Base-by-base conservation (phyloP, 2,888 invertebrate genomes). In the Catonia carolina region DNA sequence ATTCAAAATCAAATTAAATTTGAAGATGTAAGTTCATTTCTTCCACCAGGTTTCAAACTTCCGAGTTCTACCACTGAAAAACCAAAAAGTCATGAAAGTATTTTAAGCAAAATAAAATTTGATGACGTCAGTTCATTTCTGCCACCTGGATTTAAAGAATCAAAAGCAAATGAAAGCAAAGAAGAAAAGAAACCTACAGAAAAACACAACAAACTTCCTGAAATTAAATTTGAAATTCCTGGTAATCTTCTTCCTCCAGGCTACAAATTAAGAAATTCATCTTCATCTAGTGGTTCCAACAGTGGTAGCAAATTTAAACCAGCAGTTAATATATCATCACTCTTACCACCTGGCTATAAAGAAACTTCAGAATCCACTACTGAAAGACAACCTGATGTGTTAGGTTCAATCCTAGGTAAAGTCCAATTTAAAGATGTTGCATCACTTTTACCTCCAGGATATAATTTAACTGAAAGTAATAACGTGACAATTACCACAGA, bases 21-120 rank as follows among this genome's bases (percentile, higher is more conserved):
- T 41, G 80, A 80, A 62, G 80, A 82, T 63, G 65, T 81, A 1
- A 78, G 74, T 64, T 78, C 81, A 62, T 75, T 85, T 48, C 71
- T 85, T 60, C 85, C 85, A n/a, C 78, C 82, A 7, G 84, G 82
- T 2, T 87, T 78, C 65, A 85, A 84, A 64, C 67, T 74, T 8
- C 57, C 54, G 12, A 51, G 59, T 20, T 37, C 65, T 2, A 58
- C 64, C 1, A 59, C 62, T 6, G 60, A 61, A 33, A 66, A 63
- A 48, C 47, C 60, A 52, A 63, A 62, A 52, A 61, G 36, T 39
- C 53, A 53, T 12, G 68, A 67, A 22, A 61, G 63, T 17, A 27
- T 70, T 2, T 61, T 69, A 20, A 64, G 61, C 12, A 69, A 70
- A 60, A 67, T 70, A 2, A 66, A 69, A 52, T 66, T 66, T 48